phyloP scores from a whole-genome alignment of 2,797 vertebrate genomes.

The Anas capensis region DNA sequence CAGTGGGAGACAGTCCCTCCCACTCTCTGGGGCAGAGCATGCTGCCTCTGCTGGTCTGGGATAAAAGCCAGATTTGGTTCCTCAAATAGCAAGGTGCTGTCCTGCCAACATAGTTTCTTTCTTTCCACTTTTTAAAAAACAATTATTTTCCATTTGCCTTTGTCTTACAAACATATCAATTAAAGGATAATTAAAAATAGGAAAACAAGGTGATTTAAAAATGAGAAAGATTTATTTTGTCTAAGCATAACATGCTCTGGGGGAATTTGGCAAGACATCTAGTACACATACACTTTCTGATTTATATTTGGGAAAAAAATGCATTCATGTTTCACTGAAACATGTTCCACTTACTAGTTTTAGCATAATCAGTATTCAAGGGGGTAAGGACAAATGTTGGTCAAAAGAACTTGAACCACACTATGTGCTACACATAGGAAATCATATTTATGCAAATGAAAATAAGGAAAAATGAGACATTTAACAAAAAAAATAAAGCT shows the following conservation, averaged over 20 bases:
- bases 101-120: constrained; percentile 45
- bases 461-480: not conserved
- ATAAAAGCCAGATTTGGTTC: constrained; percentile 58
- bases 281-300: not conserved
- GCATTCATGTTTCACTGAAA: not conserved
- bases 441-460: not conserved
- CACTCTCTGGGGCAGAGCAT: constrained; percentile 21
- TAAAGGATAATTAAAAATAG: not conserved
- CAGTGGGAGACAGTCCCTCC: constrained; percentile 45
- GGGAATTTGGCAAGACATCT: not conserved
- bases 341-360: not conserved
- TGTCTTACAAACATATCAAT: not conserved
- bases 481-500: not conserved
- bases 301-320: not conserved
- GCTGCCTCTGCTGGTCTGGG: constrained; percentile 50
- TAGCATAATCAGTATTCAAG: not conserved
- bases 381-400: not conserved
- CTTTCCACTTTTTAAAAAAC: not conserved
- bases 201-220: not conserved
- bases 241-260: not conserved
- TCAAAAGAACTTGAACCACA: not conserved
- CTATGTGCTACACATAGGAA: not conserved
- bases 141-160: constrained; percentile 46
- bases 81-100: constrained; percentile 68
- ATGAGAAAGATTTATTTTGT: not conserved